Evolutionary conservation across 2,888 invertebrate species (phyloP).

Genomic region (Cremastobaeus sp.): DNA sequence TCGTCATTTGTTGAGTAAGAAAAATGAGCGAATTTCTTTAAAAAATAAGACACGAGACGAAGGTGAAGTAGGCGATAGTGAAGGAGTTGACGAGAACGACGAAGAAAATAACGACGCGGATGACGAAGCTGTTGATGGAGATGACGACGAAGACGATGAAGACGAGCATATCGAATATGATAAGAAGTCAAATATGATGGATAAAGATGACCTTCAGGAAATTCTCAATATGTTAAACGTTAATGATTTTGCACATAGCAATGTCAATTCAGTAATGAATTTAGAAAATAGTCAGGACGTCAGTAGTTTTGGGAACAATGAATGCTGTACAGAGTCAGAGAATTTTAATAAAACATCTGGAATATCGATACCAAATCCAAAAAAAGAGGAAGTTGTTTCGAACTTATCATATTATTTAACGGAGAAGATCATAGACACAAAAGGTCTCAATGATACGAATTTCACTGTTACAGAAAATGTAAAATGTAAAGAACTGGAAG

Average conservation of each 20-base stretch:
- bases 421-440: constrained; percentile 29
- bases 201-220: constrained; percentile 72
- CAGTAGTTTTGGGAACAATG: constrained; percentile 11
- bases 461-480: no score
- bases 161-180: constrained; percentile 54
- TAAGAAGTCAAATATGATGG: constrained; percentile 58
- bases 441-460: no score
- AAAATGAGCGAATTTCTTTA: constrained; percentile 19
- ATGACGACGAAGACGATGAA: constrained; percentile 58
- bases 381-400: constrained; percentile 29
- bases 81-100: constrained; percentile 58
- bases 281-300: constrained; percentile 19
- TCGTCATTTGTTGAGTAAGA: constrained; percentile 35
- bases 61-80: constrained; percentile 51
- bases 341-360: constrained; percentile 13
- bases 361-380: background rate
- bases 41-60: constrained; percentile 55
- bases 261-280: constrained; percentile 34
- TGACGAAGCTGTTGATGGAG: constrained; percentile 49
- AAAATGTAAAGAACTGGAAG: no score
- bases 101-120: constrained; percentile 64
- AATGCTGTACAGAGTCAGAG: constrained; percentile 6
- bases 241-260: constrained; percentile 56
- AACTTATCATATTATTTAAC: constrained; percentile 52
- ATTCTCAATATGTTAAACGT: constrained; percentile 73